Percentiles rank a stretch among this genome's conserved stretches.
Evolutionary conservation across 2,113 vertebrate genomes (phyloP).

Genomic region (Perca fluviatilis): DNA sequence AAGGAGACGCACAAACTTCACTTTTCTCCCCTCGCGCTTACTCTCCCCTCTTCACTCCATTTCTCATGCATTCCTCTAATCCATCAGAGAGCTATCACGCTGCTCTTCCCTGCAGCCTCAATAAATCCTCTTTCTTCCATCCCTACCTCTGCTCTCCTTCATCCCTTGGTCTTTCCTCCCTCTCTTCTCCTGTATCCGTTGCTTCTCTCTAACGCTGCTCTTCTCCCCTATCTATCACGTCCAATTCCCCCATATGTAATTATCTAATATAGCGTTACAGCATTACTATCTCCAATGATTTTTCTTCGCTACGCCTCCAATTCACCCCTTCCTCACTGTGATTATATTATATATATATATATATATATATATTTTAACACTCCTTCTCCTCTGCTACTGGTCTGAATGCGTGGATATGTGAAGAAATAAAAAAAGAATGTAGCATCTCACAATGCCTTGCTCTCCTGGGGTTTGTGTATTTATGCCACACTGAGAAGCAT

Average conservation of each 20-base stretch:
- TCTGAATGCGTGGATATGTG: conserved; percentile 4
- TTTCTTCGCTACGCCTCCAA: neutral
- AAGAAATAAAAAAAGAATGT: neutral
- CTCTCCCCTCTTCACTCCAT: conserved; percentile 50
- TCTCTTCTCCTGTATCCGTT: conserved; percentile 23
- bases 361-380: conserved; percentile 19
- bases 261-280: conserved; percentile 45
- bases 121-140: conserved; percentile 75
- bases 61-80: conserved; percentile 78
- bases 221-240: conserved; percentile 24
- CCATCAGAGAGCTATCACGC: conserved; percentile 74
- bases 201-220: conserved; percentile 15
- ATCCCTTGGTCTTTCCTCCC: conserved; percentile 25
- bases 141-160: conserved; percentile 31
- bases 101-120: conserved; percentile 76
- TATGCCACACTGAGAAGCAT: neutral
- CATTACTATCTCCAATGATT: conserved; percentile 16
- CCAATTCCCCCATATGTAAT: conserved; percentile 45
- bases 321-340: conserved; percentile 26
- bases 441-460: conserved; percentile 3
- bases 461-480: conserved; percentile 15
- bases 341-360: too few species aligned
- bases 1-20: conserved; percentile 73
- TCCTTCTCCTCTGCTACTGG: conserved; percentile 8
- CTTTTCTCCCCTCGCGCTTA: conserved; percentile 46